These are phyloP conservation scores for Agelastica alni DNA, from an alignment of 2,888 invertebrate genomes.

Conservation along the genomic window DNA sequence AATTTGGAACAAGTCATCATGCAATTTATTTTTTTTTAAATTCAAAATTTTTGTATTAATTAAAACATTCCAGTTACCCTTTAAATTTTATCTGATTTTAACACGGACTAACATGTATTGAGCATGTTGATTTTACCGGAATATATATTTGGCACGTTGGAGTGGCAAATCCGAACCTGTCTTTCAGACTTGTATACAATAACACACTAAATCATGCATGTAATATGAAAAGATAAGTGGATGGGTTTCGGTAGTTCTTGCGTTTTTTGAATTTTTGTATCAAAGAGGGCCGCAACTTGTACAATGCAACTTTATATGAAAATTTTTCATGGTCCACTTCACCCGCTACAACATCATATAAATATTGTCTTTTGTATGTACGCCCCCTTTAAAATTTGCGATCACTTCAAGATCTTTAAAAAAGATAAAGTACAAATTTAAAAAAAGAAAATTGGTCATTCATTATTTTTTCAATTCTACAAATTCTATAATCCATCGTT, in stretches of 20 bases:
- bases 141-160: slow-evolving; percentile 19
- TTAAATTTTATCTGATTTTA: too few relatives aligned
- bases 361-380: slow-evolving; percentile 51
- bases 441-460: too few relatives aligned
- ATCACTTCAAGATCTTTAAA: too few relatives aligned
- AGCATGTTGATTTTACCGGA: slow-evolving; percentile 17
- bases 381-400: slow-evolving; percentile 28
- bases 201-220: slow-evolving; percentile 51
- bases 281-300: slow-evolving; percentile 46
- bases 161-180: slow-evolving; percentile 35
- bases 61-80: too few relatives aligned
- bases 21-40: too few relatives aligned
- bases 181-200: slow-evolving; percentile 45
- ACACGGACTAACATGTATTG: slow-evolving; percentile 3
- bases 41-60: too few relatives aligned
- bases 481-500: too few relatives aligned
- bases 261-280: slow-evolving; percentile 42
- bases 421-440: too few relatives aligned
- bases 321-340: slow-evolving; percentile 53
- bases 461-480: too few relatives aligned
- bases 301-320: slow-evolving; percentile 55
- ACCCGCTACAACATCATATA: slow-evolving; percentile 51
- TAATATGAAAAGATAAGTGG: slow-evolving; percentile 48
- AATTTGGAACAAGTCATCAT: too few relatives aligned
- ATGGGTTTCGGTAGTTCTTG: slow-evolving; percentile 46